Percentiles rank a stretch among this genome's conserved stretches.
Evolutionary conservation across 2,888 invertebrate species (phyloP).

Genomic region (Cryptocephalus primarius): DNA sequence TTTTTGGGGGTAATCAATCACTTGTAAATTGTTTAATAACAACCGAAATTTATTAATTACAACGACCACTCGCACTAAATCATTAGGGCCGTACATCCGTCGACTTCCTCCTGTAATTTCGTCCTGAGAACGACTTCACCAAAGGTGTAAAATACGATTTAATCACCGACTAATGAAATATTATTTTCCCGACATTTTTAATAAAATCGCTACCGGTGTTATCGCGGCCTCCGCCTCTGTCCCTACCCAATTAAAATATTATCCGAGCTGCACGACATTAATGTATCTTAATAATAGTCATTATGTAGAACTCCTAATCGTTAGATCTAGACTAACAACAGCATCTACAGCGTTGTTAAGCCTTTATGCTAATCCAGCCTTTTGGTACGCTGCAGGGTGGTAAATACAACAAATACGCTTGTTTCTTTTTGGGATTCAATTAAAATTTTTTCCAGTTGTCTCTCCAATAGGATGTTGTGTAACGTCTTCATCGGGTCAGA

Average conservation of each 20-base stretch:
- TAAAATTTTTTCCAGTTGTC: too few relatives aligned
- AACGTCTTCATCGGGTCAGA: too few relatives aligned
- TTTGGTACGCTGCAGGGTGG: conserved; percentile 7
- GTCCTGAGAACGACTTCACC: too few relatives aligned
- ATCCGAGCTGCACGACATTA: conserved; percentile 26
- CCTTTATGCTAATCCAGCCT: conserved; percentile 17
- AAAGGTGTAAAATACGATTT: too few relatives aligned
- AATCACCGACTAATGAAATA: background rate
- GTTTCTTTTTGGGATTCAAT: background rate
- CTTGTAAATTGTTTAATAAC: too few relatives aligned
- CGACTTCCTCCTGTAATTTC: too few relatives aligned
- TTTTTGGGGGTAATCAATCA: too few relatives aligned
- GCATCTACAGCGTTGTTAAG: conserved; percentile 7
- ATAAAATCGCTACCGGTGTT: conserved; percentile 3
- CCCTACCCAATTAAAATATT: conserved; percentile 26
- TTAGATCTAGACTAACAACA: conserved; percentile 12
- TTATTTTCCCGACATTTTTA: conserved; percentile 1
- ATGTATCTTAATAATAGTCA: conserved; percentile 29
- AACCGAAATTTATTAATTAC: too few relatives aligned
- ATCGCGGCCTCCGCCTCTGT: conserved; percentile 3
- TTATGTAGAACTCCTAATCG: conserved; percentile 21
- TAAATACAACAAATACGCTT: conserved; percentile 3
- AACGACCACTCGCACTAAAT: too few relatives aligned
- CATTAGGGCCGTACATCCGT: too few relatives aligned
- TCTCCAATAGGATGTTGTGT: too few relatives aligned